These are phyloP conservation scores for Nansenia antarctica DNA, from an alignment of 2,113 vertebrate species.

Conservation along the genomic window DNA sequence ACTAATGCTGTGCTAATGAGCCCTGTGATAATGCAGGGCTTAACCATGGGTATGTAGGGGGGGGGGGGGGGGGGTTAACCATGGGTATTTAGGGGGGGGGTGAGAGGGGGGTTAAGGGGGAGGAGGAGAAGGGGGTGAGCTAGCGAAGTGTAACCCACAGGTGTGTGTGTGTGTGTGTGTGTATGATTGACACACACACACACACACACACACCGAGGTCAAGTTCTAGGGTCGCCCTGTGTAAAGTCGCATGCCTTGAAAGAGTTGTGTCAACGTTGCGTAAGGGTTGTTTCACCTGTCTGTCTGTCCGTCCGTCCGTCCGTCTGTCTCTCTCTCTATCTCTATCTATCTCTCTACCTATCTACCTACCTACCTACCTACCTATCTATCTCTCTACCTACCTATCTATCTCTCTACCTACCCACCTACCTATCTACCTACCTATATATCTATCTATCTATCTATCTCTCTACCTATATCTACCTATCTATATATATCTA, in stretches of 20 bases:
- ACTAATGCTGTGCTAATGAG: constrained; percentile 73
- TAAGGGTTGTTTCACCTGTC: constrained; percentile 48
- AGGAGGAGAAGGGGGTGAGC: constrained; percentile 33
- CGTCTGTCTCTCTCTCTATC: no score
- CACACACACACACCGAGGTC: not conserved
- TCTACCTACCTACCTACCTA: no score
- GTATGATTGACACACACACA: no score
- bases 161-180: not conserved
- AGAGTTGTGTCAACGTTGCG: constrained; percentile 11
- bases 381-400: no score
- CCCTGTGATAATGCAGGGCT: constrained; percentile 56
- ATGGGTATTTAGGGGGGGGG: constrained; percentile 42
- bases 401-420: no score
- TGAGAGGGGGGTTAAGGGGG: constrained; percentile 57
- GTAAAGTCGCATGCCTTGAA: not conserved
- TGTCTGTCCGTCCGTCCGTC: no score
- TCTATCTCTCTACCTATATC: no score
- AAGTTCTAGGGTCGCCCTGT: not conserved
- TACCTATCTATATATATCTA: no score
- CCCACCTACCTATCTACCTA: no score
- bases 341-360: no score
- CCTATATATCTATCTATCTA: no score
- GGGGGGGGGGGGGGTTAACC: constrained; percentile 50
- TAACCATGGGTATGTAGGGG: constrained; percentile 51
- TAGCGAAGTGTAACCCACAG: constrained; percentile 4